phyloP scores from a whole-genome alignment of 2,113 vertebrate genomes.

The Boleophthalmus pectinirostris region DNA sequence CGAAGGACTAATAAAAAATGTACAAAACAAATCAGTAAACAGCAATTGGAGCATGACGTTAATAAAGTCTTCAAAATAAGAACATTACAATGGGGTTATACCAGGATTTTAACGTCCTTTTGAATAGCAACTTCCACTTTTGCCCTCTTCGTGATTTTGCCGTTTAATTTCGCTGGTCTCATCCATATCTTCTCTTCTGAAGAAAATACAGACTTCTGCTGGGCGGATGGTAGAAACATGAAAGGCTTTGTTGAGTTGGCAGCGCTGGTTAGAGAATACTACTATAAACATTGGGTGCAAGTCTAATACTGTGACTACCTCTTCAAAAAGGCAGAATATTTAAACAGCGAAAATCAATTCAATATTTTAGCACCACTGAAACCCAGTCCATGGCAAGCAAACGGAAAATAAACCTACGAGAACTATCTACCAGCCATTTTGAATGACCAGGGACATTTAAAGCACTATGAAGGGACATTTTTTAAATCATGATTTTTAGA shows the following conservation, averaged over 20 bases:
- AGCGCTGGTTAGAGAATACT: conserved; percentile 26
- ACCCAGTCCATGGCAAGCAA: conserved; percentile 60
- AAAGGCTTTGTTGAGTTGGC: conserved; percentile 6
- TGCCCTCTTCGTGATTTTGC: background rate
- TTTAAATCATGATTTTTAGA: background rate
- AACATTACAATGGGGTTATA: conserved; percentile 30
- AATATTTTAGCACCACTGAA: conserved; percentile 59
- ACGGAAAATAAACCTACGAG: conserved; percentile 24
- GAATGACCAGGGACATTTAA: conserved; percentile 16
- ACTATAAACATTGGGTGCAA: background rate
- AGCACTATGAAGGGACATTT: conserved; percentile 5
- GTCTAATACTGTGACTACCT: conserved; percentile 9
- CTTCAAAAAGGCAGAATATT: conserved; percentile 37
- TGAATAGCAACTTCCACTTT: conserved; percentile 24
- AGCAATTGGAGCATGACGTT: conserved; percentile 31
- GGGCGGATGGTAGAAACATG: conserved; percentile 34
- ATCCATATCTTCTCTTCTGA: conserved; percentile 28
- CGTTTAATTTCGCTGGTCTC: conserved; percentile 9
- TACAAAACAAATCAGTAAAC: conserved; percentile 48
- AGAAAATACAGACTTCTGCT: conserved; percentile 62
- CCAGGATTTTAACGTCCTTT: conserved; percentile 7
- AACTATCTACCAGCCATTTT: conserved; percentile 23
- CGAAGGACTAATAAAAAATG: conserved; percentile 30
- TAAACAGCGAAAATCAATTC: conserved; percentile 15
- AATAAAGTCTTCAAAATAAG: conserved; percentile 38